phyloP scores from a whole-genome alignment of 2,888 invertebrate species.

The Neoitamus cyanurus region DNA sequence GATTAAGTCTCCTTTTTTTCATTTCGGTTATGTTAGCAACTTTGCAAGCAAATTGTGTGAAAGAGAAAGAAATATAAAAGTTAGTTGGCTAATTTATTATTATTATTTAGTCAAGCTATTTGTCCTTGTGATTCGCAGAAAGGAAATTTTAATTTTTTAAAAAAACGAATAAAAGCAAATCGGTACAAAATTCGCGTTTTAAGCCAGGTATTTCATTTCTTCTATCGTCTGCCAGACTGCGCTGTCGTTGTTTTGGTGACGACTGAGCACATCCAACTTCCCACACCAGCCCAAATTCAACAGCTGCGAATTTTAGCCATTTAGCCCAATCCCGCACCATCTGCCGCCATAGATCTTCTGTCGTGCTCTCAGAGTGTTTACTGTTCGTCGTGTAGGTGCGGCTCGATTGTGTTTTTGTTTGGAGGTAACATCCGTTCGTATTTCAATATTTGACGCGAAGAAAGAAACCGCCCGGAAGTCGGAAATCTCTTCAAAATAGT shows the following conservation, averaged over 20 bases:
- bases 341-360: neutral
- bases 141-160: too few relatives aligned
- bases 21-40: too few relatives aligned
- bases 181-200: neutral
- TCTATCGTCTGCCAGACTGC: neutral
- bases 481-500: neutral
- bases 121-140: too few relatives aligned
- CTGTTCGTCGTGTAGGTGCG: conserved; percentile 11
- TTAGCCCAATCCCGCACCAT: neutral
- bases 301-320: neutral
- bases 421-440: neutral
- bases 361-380: conserved; percentile 10
- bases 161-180: neutral
- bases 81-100: too few relatives aligned
- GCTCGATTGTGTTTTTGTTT: conserved; percentile 12
- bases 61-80: too few relatives aligned
- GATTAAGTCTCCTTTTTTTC: too few relatives aligned
- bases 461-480: neutral
- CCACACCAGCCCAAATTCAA: neutral
- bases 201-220: neutral
- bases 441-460: neutral
- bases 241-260: neutral
- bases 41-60: too few relatives aligned
- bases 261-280: neutral
- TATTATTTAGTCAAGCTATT: too few relatives aligned